Base-by-base conservation (phyloP, 2,797 vertebrate genomes). In the Acridotheres tristis region DNA sequence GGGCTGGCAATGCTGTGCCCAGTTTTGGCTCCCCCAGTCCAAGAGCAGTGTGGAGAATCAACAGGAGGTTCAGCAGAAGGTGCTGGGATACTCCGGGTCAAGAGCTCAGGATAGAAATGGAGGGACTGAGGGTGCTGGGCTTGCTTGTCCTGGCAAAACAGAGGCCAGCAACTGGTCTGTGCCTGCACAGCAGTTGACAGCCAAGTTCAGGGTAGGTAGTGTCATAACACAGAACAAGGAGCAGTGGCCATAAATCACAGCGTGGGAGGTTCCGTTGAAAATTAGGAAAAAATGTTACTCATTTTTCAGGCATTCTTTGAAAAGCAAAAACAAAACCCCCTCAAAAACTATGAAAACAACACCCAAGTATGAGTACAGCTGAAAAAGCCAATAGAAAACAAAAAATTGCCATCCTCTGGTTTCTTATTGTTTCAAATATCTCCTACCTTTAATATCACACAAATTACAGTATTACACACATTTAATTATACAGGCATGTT, bases 261-360 rank as follows among this genome's bases (percentile, higher is more conserved):
- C 0, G 1, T 77, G 85, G 90, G 86, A 94, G 83, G 88, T 53
- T 91, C 78, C 15, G 40, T 0, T 51, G 36, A 91, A 92, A 96
- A 80, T 80, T 36, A 63, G 38, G 61, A 74, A 88, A 78, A 87
- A 96, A 65, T 13, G 30, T 86, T 84, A 45, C 43, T 78, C 16
- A 51, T 87, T 90, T 95, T 92, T 82, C 55, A 69, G 57, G 29
- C 82, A 54, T 85, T 94, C 93, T 88, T 96, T 93, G 67, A 88
- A 90, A 93, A 94, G 65, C 36, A 77, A 69, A 78, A 90, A 0
- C 30, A 58, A 72, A 42, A 5, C 25, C 5, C 3, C 48, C 43
- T 54, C 77, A 85, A 72, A 40, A 84, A 73, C 43, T 59, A 48
- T 2, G 4, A 61, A 78, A 93, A 13, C 43, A 75, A 86, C n/a